Conservation (phyloP, 2,797 vertebrate species). For the Ceryle rudis region DNA sequence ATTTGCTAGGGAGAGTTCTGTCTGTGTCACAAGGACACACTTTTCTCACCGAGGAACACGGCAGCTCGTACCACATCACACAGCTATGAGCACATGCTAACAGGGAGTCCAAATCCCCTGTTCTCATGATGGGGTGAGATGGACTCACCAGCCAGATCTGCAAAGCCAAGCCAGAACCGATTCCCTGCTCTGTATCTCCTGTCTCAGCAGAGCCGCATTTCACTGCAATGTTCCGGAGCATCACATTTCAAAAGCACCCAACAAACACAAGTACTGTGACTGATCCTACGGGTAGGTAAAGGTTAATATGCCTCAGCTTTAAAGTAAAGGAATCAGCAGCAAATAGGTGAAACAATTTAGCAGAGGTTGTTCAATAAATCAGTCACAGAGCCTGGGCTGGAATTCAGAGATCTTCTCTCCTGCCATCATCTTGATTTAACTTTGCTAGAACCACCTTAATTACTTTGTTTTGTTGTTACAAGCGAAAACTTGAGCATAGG, state of each 20-base stretch:
- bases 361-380: not conserved
- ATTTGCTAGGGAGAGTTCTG: not conserved
- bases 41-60: not conserved
- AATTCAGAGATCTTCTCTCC: constrained; percentile 12
- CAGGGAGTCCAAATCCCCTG: not conserved
- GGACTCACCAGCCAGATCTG: not conserved
- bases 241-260: fast-evolving
- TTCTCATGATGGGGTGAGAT: fast-evolving
- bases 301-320: not conserved
- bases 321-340: not conserved
- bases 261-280: fast-evolving
- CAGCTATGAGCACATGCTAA: fast-evolving
- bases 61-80: not conserved
- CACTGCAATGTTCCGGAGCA: fast-evolving
- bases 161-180: not conserved
- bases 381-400: not conserved
- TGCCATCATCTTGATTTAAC: not conserved
- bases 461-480: constrained; percentile 1
- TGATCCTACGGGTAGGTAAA: fast-evolving
- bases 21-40: fast-evolving
- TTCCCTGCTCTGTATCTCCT: fast-evolving
- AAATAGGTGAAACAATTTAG: constrained; percentile 5
- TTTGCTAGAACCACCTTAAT: not conserved
- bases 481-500: not conserved
- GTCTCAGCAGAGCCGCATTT: not conserved